phyloP scores from a whole-genome alignment of 2,113 vertebrate genomes.

The Dipodomys merriami region DNA sequence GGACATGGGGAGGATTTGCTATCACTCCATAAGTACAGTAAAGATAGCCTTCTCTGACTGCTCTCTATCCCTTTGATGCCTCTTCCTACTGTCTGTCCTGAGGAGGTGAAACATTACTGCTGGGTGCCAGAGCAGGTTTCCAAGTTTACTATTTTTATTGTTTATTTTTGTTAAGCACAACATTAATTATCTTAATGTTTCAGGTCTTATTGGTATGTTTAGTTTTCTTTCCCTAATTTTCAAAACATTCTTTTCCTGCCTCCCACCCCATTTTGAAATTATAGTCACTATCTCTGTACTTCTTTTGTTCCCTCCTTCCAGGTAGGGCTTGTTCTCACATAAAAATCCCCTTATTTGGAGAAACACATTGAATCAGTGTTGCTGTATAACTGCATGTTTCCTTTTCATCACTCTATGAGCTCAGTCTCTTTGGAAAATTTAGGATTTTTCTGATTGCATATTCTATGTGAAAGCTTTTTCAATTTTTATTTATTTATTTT shows the following conservation, averaged over 20 bases:
- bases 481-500: slow-evolving; percentile 27
- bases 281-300: neutral
- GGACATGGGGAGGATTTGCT: neutral
- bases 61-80: neutral
- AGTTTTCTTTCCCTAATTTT: neutral
- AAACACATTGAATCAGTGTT: slow-evolving; percentile 31
- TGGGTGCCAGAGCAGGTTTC: neutral
- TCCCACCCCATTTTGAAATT: slow-evolving; percentile 22
- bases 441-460: slow-evolving; percentile 27
- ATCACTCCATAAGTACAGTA: neutral
- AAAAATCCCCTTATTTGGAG: slow-evolving; percentile 68
- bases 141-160: neutral
- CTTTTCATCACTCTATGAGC: slow-evolving; percentile 36
- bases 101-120: neutral
- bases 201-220: neutral
- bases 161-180: slow-evolving; percentile 1
- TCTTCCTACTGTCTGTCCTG: neutral
- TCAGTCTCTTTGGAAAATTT: slow-evolving; percentile 34
- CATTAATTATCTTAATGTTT: slow-evolving; percentile 49
- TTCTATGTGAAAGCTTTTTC: slow-evolving; percentile 54
- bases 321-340: slow-evolving; percentile 7
- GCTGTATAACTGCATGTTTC: slow-evolving; percentile 46
- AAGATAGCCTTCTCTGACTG: neutral
- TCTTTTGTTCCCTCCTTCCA: slow-evolving; percentile 23
- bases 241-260: neutral